These are phyloP conservation scores for Nomada ferruginata DNA, from an alignment of 2,888 invertebrate species.

Conservation along the genomic window DNA sequence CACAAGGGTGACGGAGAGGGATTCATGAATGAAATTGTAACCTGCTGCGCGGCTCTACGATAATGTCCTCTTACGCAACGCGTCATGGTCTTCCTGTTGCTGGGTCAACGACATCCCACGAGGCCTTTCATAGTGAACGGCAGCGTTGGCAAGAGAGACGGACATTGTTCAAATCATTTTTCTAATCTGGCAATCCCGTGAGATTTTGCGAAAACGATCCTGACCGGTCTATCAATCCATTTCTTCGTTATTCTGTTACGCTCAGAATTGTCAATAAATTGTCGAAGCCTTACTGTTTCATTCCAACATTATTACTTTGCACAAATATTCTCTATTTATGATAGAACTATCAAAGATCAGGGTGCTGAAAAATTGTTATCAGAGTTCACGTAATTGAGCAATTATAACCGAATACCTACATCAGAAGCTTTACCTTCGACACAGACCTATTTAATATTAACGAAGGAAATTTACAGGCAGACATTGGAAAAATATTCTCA, in stretches of 20 bases:
- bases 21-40: slow-evolving; percentile 80
- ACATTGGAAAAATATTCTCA: background rate
- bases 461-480: too few species aligned
- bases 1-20: slow-evolving; percentile 67
- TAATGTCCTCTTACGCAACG: slow-evolving; percentile 77
- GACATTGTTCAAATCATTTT: slow-evolving; percentile 10
- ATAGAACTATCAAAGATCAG: too few species aligned
- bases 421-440: too few species aligned
- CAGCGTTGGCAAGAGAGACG: slow-evolving; percentile 15
- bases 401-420: too few species aligned
- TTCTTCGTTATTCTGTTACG: background rate
- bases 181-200: background rate
- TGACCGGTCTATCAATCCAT: background rate
- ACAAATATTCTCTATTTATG: too few species aligned
- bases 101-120: slow-evolving; percentile 63
- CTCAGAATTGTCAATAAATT: too few species aligned
- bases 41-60: slow-evolving; percentile 74
- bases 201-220: too few species aligned
- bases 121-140: slow-evolving; percentile 38
- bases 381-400: too few species aligned
- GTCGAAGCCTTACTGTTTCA: too few species aligned
- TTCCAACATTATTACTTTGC: too few species aligned
- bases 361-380: too few species aligned
- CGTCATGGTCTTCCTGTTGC: slow-evolving; percentile 71
- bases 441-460: too few species aligned